A percentile compares a stretch with the other conserved stretches of the same genome.
Conservation (phyloP, 2,888 invertebrate species). For the Volucella zonaria region DNA sequence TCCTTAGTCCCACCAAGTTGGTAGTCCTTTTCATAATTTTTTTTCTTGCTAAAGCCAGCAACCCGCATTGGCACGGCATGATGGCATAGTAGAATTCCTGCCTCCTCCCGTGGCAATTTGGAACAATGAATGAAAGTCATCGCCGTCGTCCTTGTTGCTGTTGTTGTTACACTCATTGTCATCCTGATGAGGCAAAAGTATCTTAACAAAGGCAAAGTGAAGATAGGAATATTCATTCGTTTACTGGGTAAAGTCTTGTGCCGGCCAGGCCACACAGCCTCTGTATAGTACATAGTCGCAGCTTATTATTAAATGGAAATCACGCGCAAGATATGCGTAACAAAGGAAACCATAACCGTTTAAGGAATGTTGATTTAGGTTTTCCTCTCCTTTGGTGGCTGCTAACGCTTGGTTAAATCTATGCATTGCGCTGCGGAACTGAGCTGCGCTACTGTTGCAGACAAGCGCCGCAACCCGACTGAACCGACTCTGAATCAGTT, state of each 20-base stretch:
- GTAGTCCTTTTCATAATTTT: no score
- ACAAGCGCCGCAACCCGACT: slow-evolving; percentile 14
- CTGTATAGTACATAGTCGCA: slow-evolving; percentile 28
- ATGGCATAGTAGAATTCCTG: neutral
- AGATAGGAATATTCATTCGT: slow-evolving; percentile 14
- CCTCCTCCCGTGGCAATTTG: slow-evolving; percentile 24
- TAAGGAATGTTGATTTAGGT: slow-evolving; percentile 57
- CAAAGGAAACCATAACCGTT: slow-evolving; percentile 61
- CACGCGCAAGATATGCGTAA: slow-evolving; percentile 60
- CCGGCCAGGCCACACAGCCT: slow-evolving; percentile 11
- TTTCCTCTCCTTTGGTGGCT: slow-evolving; percentile 45
- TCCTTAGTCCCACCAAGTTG: no score
- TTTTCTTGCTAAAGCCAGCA: neutral
- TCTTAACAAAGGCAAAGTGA: slow-evolving; percentile 17
- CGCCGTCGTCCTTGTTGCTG: slow-evolving; percentile 14
- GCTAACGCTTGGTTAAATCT: neutral
- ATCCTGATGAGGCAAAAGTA: slow-evolving; percentile 3
- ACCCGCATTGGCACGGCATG: neutral
- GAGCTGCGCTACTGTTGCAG: slow-evolving; percentile 1
- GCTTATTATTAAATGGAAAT: slow-evolving; percentile 63
- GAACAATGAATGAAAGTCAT: slow-evolving; percentile 45
- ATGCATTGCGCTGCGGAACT: neutral
- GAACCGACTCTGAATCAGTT: slow-evolving; percentile 32
- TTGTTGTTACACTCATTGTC: neutral
- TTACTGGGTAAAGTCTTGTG: slow-evolving; percentile 2